Base-by-base conservation (phyloP, 2,888 invertebrate genomes). In the Elmis aenea region DNA sequence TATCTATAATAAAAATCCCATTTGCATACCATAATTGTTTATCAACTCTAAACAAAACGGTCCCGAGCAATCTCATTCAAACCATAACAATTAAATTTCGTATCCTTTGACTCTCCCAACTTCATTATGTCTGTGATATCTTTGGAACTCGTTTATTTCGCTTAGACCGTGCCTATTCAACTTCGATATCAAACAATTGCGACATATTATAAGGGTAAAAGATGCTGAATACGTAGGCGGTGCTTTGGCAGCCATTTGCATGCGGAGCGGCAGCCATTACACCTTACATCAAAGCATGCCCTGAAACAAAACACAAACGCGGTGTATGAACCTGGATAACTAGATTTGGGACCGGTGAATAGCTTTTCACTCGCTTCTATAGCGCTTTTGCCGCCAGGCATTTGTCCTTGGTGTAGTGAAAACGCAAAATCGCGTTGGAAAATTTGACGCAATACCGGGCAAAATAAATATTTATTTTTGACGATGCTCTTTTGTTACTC, bases 181-280 rank as follows among this genome's bases (percentile, higher is more conserved):
- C 20, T 25, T 23, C 10, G 10, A 12, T 12, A 21, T n/a, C 8
- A 18, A 40, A 16, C 30, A 13, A n/a, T n/a, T n/a, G n/a, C n/a
- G n/a, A 38, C 40, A 49, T 45, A 41, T 40, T 47, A 43, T 38
- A 33, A 43, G 20, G 13, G 28, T 38, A 15, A 41, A 32, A 36
- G 41, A 41, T 34, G 39, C 42, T 42, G 44, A 39, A 44, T 37
- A 39, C 46, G 45, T 45, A 46, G 52, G 51, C 47, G 57, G 54
- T 51, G 51, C 56, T 50, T 49, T 55, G 51, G 60, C 60, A 57
- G 61, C 62, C 61, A 62, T 62, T 62, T 62, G 61, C 61, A 62
- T 62, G 61, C 54, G 57, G 52, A 61, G 61, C 61, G 58, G 61
- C 61, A 60, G 60, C 62, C 62, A 61, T 61, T 61, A 61, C 58